These are phyloP conservation scores for Albula goreensis DNA, from an alignment of 2,113 vertebrate species.

Conservation along the genomic window DNA sequence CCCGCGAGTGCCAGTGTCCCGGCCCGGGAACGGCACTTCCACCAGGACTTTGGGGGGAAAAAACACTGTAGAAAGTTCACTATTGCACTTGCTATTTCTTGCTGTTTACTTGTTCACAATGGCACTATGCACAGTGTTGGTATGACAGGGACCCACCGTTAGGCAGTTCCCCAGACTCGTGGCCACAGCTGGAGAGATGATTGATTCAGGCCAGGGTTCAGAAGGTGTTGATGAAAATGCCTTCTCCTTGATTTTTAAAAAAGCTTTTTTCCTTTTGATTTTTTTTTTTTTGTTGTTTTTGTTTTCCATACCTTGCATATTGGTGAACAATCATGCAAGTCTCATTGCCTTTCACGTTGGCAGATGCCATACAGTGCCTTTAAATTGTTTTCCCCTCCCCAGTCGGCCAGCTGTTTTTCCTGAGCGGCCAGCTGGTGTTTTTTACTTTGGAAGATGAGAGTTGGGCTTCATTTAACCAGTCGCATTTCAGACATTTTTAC, in stretches of 20 bases:
- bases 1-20: conserved; percentile 67
- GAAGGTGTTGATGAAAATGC: conserved; percentile 72
- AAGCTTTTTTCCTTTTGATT: conserved; percentile 64
- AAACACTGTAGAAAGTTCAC: conserved; percentile 82
- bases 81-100: conserved; percentile 97
- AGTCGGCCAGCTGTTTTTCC: conserved; percentile 80
- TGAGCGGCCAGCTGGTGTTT: conserved; percentile 89
- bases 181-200: conserved; percentile 67
- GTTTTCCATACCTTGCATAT: conserved; percentile 91
- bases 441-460: conserved; percentile 95
- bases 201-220: conserved; percentile 75
- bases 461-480: conserved; percentile 97
- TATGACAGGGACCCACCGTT: conserved; percentile 63
- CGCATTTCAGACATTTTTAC: conserved; percentile 99
- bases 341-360: conserved; percentile 85
- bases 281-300: conserved; percentile 79
- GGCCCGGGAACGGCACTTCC: conserved; percentile 70
- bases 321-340: conserved; percentile 80
- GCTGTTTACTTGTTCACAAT: conserved; percentile 85
- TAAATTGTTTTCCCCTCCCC: conserved; percentile 84
- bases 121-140: conserved; percentile 92
- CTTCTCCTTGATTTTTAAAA: conserved; percentile 57
- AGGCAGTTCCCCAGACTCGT: conserved; percentile 82
- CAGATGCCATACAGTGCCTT: conserved; percentile 99
- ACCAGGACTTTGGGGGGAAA: conserved; percentile 71